phyloP scores from a whole-genome alignment of 2,797 vertebrate species.

The Rhadinocentrus ornatus region DNA sequence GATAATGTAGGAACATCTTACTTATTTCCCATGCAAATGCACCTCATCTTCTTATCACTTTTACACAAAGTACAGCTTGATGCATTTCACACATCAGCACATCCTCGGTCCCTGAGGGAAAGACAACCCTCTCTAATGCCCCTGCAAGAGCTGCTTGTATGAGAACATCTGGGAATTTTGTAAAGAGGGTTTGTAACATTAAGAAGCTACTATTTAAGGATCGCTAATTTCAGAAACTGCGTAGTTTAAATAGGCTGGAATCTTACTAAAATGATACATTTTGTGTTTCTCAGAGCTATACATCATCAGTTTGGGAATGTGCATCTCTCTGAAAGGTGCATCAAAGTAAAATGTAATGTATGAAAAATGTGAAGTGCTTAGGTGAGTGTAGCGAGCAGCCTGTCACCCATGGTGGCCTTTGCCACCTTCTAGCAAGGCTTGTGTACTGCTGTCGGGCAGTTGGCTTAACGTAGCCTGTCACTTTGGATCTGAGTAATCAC shows the following conservation, averaged over 20 bases:
- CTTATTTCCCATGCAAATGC: constrained; percentile 57
- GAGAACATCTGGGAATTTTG: constrained; percentile 63
- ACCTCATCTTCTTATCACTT: constrained; percentile 54
- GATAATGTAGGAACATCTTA: constrained; percentile 33
- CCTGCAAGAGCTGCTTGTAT: constrained; percentile 16
- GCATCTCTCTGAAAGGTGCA: constrained; percentile 12
- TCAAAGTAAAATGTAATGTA: constrained; percentile 16
- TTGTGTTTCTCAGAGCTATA: not conserved
- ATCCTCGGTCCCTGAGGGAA: constrained; percentile 19
- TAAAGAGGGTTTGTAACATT: constrained; percentile 48
- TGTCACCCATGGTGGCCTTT: constrained; percentile 49
- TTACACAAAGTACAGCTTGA: constrained; percentile 60
- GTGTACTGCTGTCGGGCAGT: constrained; percentile 51
- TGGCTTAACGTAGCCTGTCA: constrained; percentile 53
- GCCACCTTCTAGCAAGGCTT: constrained; percentile 51
- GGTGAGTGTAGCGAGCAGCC: constrained; percentile 31
- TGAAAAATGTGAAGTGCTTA: constrained; percentile 22
- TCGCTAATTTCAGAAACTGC: constrained; percentile 34
- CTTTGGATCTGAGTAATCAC: constrained; percentile 58
- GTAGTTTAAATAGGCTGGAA: constrained; percentile 6
- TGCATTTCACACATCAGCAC: constrained; percentile 67
- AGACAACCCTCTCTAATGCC: constrained; percentile 18
- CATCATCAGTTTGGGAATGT: constrained; percentile 4
- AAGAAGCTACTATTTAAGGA: constrained; percentile 53
- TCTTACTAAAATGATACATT: constrained; percentile 2